A percentile compares a stretch with the other conserved stretches of the same genome.
phyloP scores from a whole-genome alignment of 2,797 vertebrate species.

The Liasis olivaceus region DNA sequence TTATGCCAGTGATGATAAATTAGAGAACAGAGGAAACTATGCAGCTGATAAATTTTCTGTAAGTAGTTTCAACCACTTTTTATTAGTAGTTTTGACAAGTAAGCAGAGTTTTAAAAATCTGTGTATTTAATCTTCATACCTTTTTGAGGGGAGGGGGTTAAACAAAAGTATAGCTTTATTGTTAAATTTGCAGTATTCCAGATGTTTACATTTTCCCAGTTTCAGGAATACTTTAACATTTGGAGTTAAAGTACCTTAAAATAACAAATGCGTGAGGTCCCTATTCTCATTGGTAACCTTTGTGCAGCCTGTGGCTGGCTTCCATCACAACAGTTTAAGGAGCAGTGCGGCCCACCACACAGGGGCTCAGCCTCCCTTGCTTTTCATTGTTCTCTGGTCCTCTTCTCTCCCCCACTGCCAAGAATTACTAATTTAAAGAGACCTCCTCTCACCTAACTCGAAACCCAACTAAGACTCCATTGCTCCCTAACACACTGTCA shows the following conservation, averaged over 20 bases:
- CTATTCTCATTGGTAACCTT: too few relatives aligned
- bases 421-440: too few relatives aligned
- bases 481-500: too few relatives aligned
- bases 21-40: slow-evolving; percentile 91
- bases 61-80: slow-evolving; percentile 60
- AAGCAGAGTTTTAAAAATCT: background rate
- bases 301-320: too few relatives aligned
- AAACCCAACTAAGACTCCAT: too few relatives aligned
- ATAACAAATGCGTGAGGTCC: background rate
- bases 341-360: too few relatives aligned
- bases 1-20: slow-evolving; percentile 96
- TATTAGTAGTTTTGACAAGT: background rate
- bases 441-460: too few relatives aligned
- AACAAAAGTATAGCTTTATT: background rate
- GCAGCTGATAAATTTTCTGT: slow-evolving; percentile 78
- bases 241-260: background rate
- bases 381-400: too few relatives aligned
- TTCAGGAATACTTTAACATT: background rate
- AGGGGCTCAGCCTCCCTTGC: too few relatives aligned
- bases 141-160: background rate
- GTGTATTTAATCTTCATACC: background rate
- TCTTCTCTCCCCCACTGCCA: too few relatives aligned
- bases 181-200: background rate
- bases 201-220: background rate
- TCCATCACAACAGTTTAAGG: too few relatives aligned